A percentile compares a stretch with the other conserved stretches of the same genome.
Conservation (phyloP, 2,888 invertebrate species). For the Aphidoletes aphidimyza region DNA sequence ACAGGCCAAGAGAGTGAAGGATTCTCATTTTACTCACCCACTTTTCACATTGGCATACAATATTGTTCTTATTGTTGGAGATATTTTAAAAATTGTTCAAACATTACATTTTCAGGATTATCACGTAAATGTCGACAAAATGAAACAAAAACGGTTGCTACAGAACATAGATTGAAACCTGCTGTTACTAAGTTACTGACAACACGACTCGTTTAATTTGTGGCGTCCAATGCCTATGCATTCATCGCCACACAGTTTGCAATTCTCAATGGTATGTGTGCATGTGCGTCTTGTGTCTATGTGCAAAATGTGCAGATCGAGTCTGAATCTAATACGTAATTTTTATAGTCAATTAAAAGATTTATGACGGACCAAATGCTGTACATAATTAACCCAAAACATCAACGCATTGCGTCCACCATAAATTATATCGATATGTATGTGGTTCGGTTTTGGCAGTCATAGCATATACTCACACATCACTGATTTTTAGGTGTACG, state of each 20-base stretch:
- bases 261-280: too few species aligned
- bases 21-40: background rate
- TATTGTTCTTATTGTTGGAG: background rate
- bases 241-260: too few species aligned
- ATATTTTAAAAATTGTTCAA: background rate
- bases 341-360: constrained; percentile 33
- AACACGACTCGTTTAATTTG: too few species aligned
- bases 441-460: constrained; percentile 37
- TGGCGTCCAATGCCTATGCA: too few species aligned
- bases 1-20: background rate
- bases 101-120: background rate
- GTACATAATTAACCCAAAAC: constrained; percentile 51
- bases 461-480: background rate
- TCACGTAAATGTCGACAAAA: background rate
- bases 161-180: constrained; percentile 5
- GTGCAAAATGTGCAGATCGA: too few species aligned
- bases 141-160: background rate
- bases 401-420: constrained; percentile 44
- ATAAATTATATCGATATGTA: constrained; percentile 45
- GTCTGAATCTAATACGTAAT: background rate
- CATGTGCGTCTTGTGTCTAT: too few species aligned
- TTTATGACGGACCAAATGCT: constrained; percentile 37
- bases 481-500: constrained; percentile 1
- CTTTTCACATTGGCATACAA: background rate
- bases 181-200: background rate